Evolutionary conservation across 2,888 invertebrate species (phyloP).

Genomic region (Rhodophaea formosa): DNA sequence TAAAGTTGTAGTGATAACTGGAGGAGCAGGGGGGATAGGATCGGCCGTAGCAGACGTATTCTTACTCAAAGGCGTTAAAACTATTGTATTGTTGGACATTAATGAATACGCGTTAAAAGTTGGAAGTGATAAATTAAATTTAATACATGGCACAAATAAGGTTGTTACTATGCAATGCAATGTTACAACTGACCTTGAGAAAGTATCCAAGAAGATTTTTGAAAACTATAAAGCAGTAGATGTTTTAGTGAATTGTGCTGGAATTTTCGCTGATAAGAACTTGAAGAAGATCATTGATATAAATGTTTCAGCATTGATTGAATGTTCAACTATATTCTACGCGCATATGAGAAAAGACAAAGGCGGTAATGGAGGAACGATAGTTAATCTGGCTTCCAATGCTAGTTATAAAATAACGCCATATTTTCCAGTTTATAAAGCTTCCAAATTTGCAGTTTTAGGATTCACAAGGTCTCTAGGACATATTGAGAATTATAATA

Average conservation of each 20-base stretch:
- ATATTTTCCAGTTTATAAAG: not conserved
- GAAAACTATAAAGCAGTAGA: constrained; percentile 9
- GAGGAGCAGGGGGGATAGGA: not conserved
- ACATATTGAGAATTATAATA: not conserved
- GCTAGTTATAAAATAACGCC: not conserved
- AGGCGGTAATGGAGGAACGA: not conserved
- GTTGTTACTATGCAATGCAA: not conserved
- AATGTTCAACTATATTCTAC: not conserved
- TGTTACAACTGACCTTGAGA: not conserved
- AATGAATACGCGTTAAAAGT: not conserved
- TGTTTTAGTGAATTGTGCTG: constrained; percentile 24
- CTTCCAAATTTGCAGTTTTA: not conserved
- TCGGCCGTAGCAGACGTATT: not conserved
- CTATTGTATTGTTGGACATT: not conserved
- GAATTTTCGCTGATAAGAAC: not conserved
- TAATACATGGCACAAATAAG: not conserved
- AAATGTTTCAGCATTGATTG: not conserved
- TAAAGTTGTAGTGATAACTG: not conserved
- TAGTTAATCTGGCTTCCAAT: not conserved
- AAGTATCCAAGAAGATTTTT: not conserved
- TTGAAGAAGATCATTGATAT: not conserved
- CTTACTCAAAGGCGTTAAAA: not conserved
- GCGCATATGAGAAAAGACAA: constrained; percentile 4
- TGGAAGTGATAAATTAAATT: not conserved
- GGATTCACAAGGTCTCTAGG: not conserved